Base-by-base conservation (phyloP, 2,113 vertebrate genomes). In the Piprites chloris region DNA sequence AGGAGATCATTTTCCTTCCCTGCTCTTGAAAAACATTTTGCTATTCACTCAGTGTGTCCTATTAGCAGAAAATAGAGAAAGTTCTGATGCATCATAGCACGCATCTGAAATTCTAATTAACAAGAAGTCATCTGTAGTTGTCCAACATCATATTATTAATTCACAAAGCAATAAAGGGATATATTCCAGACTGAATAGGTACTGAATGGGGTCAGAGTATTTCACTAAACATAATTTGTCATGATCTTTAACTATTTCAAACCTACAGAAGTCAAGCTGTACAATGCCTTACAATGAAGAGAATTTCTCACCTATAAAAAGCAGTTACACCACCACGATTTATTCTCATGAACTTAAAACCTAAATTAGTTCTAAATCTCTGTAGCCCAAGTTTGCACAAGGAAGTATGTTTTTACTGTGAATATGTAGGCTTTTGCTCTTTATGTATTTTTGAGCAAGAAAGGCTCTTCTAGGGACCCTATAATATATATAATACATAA, bases 111-210 rank as follows among this genome's bases (percentile, higher is more conserved):
- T 93, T 95, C 90, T 86, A 95, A 97, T 96, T 96, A 95, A 87
- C 91, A 87, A 93, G 87, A 92, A 96, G 93, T 96, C 95, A 96
- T 90, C 85, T 95, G 90, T 81, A 96, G 95, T 94, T 96, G 88
- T 92, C 92, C 95, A 84, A 90, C 79, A 93, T 37, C 55, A 14
- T 88, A 95, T 95, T 97, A 93, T 94, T 92, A 96, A 94, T 94
- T 96, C 88, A 94, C 92, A 95, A 84, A 86, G 85, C 88, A 92
- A 86, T 95, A 95, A 94, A 93, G 52, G 85, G 69, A 81, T 93
- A 65, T 93, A 86, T 93, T 96, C 95, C 95, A 93, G 93, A 71
- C 73, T 83, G 82, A 95, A 90, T 75, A 90, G 68, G 93, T 90
- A 90, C 55, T 71, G 91, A 88, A 84, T 35, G 65, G 93, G 95